These are phyloP conservation scores for Caranx melampygus DNA, from an alignment of 2,113 vertebrate genomes.

Conservation along the genomic window DNA sequence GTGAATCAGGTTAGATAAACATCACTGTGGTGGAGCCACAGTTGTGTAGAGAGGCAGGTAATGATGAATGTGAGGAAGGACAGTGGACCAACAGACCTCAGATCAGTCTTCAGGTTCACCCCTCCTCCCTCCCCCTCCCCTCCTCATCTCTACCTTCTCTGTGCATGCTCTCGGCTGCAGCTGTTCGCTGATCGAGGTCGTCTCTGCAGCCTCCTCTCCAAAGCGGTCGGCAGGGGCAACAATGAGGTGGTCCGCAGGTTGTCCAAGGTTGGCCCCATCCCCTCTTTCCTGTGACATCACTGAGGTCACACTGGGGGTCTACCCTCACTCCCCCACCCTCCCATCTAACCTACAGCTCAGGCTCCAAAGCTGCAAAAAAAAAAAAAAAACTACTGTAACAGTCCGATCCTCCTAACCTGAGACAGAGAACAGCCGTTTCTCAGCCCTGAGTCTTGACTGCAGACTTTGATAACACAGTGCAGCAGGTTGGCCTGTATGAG, in stretches of 20 bases:
- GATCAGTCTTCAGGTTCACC: not conserved
- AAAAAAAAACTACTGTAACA: not conserved
- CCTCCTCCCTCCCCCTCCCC: not conserved
- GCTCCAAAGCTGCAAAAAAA: constrained; percentile 38
- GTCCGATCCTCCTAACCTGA: too few species aligned
- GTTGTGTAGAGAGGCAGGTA: too few species aligned
- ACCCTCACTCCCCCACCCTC: not conserved
- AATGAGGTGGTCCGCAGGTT: constrained; percentile 71
- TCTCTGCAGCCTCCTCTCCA: constrained; percentile 73
- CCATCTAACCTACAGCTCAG: not conserved
- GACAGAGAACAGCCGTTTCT: too few species aligned
- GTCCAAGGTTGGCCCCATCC: constrained; percentile 76
- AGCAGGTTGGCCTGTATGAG: too few species aligned
- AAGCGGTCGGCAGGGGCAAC: constrained; percentile 62
- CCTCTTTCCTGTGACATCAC: constrained; percentile 20
- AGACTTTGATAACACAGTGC: too few species aligned
- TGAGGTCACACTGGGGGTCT: not conserved
- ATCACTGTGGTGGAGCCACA: too few species aligned
- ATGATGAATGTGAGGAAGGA: not conserved
- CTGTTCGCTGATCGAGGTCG: constrained; percentile 61
- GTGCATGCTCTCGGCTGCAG: constrained; percentile 66
- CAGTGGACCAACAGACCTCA: too few species aligned
- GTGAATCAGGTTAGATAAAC: too few species aligned
- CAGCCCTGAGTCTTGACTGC: too few species aligned
- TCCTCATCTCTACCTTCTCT: constrained; percentile 44